Percentiles rank a stretch among this genome's conserved stretches.
phyloP scores from a whole-genome alignment of 2,888 invertebrate genomes.

The Parnassius apollo region DNA sequence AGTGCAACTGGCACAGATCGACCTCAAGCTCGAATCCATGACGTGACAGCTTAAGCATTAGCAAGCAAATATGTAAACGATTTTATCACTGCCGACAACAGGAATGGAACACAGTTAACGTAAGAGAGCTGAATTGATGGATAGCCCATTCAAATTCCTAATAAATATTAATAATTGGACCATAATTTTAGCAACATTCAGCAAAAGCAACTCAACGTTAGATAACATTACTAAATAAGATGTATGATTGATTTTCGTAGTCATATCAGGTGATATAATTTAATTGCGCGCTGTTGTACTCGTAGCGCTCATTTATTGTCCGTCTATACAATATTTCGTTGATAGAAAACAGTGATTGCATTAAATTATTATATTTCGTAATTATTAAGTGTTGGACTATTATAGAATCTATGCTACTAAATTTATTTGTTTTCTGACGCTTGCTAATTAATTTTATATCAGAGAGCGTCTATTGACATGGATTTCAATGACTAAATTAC shows the following conservation, averaged over 20 bases:
- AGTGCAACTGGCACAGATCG: too few species aligned
- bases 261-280: constrained; percentile 9
- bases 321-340: constrained; percentile 14
- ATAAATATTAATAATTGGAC: not conserved
- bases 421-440: constrained; percentile 19
- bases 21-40: too few species aligned
- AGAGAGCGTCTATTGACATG: constrained; percentile 2
- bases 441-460: constrained; percentile 20
- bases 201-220: not conserved
- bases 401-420: constrained; percentile 12
- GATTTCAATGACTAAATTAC: not conserved
- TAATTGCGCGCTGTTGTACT: not conserved
- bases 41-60: too few species aligned
- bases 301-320: constrained; percentile 7
- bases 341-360: constrained; percentile 15
- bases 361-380: constrained; percentile 23
- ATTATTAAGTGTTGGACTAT: constrained; percentile 2
- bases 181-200: not conserved
- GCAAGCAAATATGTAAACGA: too few species aligned
- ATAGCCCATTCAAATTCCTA: too few species aligned
- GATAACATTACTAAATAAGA: constrained; percentile 4
- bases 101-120: too few species aligned
- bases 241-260: constrained; percentile 9
- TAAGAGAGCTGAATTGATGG: too few species aligned
- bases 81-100: too few species aligned